These are phyloP conservation scores for Chlorops oryzae DNA, from an alignment of 1,140 invertebrate species.

Conservation along the genomic window DNA sequence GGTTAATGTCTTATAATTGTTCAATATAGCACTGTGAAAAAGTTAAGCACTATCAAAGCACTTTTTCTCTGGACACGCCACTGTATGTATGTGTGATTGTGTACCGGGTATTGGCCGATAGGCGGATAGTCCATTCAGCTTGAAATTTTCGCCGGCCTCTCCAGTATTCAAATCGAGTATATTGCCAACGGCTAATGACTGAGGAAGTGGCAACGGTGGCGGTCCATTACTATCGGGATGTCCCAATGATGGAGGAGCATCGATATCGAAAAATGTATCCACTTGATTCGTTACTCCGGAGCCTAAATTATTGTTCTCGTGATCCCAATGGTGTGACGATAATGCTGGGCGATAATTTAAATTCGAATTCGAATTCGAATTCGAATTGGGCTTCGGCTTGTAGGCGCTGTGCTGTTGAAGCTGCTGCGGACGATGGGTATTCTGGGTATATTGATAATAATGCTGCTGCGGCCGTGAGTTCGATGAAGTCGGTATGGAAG, in stretches of 20 bases:
- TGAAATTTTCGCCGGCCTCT: slow-evolving; percentile 39
- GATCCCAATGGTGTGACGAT: slow-evolving; percentile 32
- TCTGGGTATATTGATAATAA: slow-evolving; percentile 21
- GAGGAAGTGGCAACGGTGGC: slow-evolving; percentile 22
- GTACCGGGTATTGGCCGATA: slow-evolving; percentile 47
- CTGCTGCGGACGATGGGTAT: slow-evolving; percentile 40
- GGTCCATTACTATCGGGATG: too few species aligned
- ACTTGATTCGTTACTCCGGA: slow-evolving; percentile 40
- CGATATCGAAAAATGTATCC: slow-evolving; percentile 42
- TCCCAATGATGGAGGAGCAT: slow-evolving; percentile 15
- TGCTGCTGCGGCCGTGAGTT: neutral
- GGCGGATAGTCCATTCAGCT: slow-evolving; percentile 15
- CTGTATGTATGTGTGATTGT: too few species aligned
- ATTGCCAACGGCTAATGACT: slow-evolving; percentile 41
- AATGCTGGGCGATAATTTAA: slow-evolving; percentile 15
- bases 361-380: neutral
- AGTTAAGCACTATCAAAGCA: too few species aligned
- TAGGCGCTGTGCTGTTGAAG: slow-evolving; percentile 24
- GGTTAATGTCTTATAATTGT: too few species aligned
- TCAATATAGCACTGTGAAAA: too few species aligned
- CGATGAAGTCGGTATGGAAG: slow-evolving; percentile 25
- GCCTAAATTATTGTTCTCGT: slow-evolving; percentile 29
- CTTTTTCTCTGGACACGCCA: too few species aligned
- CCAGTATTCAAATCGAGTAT: slow-evolving; percentile 40
- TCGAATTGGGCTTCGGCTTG: slow-evolving; percentile 3